Evolutionary conservation across 2,797 vertebrate genomes (phyloP), one percentile per base, ranked within the genome.

Genomic region (Tokudaia tokunoshimensis): DNA sequence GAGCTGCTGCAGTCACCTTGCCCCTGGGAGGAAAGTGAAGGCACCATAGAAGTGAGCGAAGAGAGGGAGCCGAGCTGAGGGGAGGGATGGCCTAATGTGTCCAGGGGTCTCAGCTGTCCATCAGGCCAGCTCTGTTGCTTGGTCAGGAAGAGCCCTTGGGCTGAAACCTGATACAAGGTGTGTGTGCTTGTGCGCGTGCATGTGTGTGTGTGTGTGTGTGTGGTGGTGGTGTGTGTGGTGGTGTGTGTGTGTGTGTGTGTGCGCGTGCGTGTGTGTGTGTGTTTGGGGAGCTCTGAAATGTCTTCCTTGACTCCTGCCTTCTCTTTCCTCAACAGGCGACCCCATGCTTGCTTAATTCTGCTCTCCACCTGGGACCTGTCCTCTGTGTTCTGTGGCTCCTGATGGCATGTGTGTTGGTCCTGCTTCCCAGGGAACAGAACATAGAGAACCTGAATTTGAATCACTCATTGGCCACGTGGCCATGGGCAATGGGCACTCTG

Each of bases 41-140:
- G 34, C 44, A 26, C 81, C 37, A 34, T 29, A 89, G 74, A 76
- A 86, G 41, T 55, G 47, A 44, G 34, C 85, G 22, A 34, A 41
- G 24, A 22, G 31, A 34, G 52, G 82, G 83, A 65, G 9, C 20
- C 19, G 50, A 75, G 22, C 24, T 0, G n/a, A 37, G 61, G 1
- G 20, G 1, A 55, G 31, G 1, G 9, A 4, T 13, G 34, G n/a
- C n/a, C 22, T 52, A 22, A 55, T 4, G 12, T 1, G 26, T 34
- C 24, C 63, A 74, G n/a, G 14, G 17, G 37, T 84, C 47, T 31
- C 52, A 41, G 14, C 37, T 78, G 37, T 44, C 75, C 76, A 20
- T 34, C 29, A 37, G 57, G 72, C 17, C 26, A 37, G 41, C 74
- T 24, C 41, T 50, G 41, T n/a, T 14, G 47, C 75, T 26, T 26